Conservation (phyloP, 2,888 invertebrate genomes). For the Sepioteuthis lessoniana region DNA sequence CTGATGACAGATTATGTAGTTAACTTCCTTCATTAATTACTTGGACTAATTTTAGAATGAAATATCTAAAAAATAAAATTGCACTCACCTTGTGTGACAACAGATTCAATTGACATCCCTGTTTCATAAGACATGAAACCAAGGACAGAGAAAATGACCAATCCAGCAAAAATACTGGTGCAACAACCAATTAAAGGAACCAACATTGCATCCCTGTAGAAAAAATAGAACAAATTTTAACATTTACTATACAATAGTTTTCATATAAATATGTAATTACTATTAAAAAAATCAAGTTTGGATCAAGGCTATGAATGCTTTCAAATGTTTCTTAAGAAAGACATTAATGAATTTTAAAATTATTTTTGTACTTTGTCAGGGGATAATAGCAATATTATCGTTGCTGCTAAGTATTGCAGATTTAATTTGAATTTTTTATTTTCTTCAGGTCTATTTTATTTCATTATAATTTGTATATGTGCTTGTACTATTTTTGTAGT, state of each 20-base stretch:
- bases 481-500: too few species aligned
- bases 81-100: conserved; percentile 74
- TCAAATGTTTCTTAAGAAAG: too few species aligned
- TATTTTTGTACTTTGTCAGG: too few species aligned
- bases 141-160: conserved; percentile 74
- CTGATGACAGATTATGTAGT: not conserved
- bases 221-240: not conserved
- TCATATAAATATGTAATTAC: not conserved
- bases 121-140: conserved; percentile 80
- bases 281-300: too few species aligned
- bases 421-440: too few species aligned
- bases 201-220: conserved; percentile 72
- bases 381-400: too few species aligned
- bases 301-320: too few species aligned
- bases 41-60: not conserved
- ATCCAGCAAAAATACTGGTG: conserved; percentile 74
- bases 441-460: too few species aligned
- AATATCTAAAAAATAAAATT: not conserved
- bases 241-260: not conserved
- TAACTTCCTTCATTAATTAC: not conserved
- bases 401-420: too few species aligned
- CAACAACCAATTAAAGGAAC: conserved; percentile 73
- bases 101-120: conserved; percentile 71
- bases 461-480: too few species aligned
- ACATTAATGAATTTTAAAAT: too few species aligned